Percentiles rank a stretch among this genome's conserved stretches.
phyloP scores from a whole-genome alignment of 1,140 invertebrate genomes.

The Diabrotica undecimpunctata region DNA sequence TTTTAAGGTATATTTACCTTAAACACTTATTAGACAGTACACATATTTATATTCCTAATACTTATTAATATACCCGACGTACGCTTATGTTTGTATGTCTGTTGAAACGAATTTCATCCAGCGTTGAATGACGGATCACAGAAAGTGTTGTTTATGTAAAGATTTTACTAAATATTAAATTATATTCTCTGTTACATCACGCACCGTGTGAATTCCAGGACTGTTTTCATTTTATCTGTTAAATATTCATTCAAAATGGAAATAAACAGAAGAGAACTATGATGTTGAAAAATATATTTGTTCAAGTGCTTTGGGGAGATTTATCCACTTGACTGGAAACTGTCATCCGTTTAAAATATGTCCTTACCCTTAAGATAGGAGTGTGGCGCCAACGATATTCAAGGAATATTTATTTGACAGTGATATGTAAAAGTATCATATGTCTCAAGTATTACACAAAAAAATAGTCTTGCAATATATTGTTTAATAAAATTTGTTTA shows the following conservation, averaged over 20 bases:
- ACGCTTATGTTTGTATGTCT: too few species aligned
- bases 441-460: too few species aligned
- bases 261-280: slow-evolving; percentile 1
- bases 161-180: not conserved
- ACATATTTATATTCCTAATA: too few species aligned
- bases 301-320: not conserved
- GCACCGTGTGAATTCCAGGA: not conserved
- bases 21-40: too few species aligned
- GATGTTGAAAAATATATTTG: not conserved
- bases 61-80: too few species aligned
- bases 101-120: not conserved
- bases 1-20: too few species aligned
- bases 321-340: not conserved
- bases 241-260: not conserved
- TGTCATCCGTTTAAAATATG: too few species aligned
- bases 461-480: too few species aligned
- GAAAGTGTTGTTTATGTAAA: not conserved
- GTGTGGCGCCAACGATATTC: not conserved
- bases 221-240: slow-evolving; percentile 1
- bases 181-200: not conserved
- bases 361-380: not conserved
- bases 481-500: too few species aligned
- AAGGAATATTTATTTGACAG: too few species aligned
- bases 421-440: too few species aligned
- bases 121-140: not conserved